Evolutionary conservation across 1,140 invertebrate species (phyloP).

Genomic region (Tetragnatha versicolor): DNA sequence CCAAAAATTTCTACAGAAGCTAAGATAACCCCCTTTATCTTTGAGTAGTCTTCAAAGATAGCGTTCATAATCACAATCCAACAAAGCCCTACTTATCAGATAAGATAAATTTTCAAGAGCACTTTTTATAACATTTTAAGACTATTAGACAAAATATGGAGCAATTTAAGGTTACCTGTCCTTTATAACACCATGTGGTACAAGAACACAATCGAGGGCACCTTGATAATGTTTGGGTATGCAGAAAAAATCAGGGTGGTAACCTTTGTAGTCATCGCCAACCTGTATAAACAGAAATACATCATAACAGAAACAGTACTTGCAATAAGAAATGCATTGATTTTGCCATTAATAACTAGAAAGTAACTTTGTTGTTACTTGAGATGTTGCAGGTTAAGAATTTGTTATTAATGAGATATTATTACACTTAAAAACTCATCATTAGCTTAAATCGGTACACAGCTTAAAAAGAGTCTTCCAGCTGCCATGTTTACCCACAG

Average conservation of each 20-base stretch:
- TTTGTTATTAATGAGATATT: not conserved
- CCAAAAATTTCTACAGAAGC: no score
- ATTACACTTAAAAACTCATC: not conserved
- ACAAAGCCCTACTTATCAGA: no score
- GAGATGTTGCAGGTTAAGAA: not conserved
- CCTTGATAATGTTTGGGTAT: constrained; percentile 70
- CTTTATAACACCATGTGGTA: constrained; percentile 69
- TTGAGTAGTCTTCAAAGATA: no score
- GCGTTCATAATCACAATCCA: no score
- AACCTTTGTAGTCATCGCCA: constrained; percentile 66
- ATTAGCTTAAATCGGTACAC: no score
- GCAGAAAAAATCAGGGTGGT: constrained; percentile 67
- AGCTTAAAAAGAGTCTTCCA: no score
- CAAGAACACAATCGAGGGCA: constrained; percentile 68
- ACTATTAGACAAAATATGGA: no score
- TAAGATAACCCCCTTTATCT: no score
- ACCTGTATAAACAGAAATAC: constrained; percentile 61
- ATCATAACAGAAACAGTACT: not conserved
- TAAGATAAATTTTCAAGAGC: no score
- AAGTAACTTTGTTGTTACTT: not conserved
- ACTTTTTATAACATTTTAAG: no score
- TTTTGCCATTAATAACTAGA: not conserved
- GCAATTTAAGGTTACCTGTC: no score
- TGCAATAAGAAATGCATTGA: not conserved
- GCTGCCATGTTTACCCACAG: no score